phyloP scores from a whole-genome alignment of 2,797 vertebrate genomes.

The Sebastes cheni region DNA sequence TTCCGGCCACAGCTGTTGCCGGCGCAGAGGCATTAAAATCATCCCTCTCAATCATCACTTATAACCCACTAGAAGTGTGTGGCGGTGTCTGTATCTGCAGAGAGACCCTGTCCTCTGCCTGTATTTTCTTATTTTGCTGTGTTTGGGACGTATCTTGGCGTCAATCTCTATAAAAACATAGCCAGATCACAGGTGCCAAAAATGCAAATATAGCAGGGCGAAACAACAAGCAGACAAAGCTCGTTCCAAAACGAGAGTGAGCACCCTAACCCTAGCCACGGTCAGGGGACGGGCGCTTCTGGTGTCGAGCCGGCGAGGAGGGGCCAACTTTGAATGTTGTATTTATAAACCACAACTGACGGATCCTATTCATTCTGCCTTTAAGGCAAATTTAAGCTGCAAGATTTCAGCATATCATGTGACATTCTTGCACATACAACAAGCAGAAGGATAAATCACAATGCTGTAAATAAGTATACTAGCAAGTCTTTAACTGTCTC shows the following conservation, averaged over 20 bases:
- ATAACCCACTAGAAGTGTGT: background rate
- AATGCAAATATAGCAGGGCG: too few species aligned
- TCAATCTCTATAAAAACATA: too few species aligned
- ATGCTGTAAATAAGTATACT: background rate
- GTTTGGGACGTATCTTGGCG: too few species aligned
- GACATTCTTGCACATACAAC: background rate
- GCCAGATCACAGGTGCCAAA: rapidly evolving
- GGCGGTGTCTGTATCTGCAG: background rate
- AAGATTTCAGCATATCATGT: background rate
- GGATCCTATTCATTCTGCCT: background rate
- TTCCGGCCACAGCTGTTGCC: background rate
- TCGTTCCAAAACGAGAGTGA: too few species aligned
- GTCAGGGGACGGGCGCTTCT: too few species aligned
- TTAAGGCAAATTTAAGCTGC: background rate
- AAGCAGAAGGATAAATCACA: background rate
- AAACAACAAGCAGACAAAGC: too few species aligned
- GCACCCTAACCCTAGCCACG: too few species aligned
- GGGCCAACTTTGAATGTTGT: background rate
- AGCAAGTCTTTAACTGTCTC: background rate
- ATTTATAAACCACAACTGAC: background rate
- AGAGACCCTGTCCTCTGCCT: too few species aligned
- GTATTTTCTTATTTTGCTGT: too few species aligned
- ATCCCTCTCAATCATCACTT: too few species aligned
- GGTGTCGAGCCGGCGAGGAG: too few species aligned
- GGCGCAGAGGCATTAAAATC: background rate